phyloP scores from a whole-genome alignment of 2,888 invertebrate species.

The Sphaeridia pumilis region DNA sequence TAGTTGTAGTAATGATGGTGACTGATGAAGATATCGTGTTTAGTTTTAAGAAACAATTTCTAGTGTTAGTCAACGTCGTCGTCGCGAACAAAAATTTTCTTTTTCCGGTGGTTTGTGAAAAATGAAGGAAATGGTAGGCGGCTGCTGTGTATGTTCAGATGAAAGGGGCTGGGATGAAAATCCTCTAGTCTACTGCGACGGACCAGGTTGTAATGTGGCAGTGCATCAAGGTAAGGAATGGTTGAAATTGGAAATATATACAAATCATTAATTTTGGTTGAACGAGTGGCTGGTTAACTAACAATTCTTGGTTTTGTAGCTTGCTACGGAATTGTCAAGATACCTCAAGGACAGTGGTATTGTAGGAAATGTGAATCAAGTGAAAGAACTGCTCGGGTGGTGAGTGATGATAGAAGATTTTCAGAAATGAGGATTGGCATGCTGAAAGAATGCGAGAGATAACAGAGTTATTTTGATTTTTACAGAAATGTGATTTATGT shows the following conservation, averaged over 20 bases:
- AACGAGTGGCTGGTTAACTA: too few relatives aligned
- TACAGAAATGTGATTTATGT: slow-evolving; percentile 82
- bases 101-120: slow-evolving; percentile 2
- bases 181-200: slow-evolving; percentile 98
- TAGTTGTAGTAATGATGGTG: too few relatives aligned
- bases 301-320: slow-evolving; percentile 50
- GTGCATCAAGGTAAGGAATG: slow-evolving; percentile 18
- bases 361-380: slow-evolving; percentile 96
- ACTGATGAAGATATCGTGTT: too few relatives aligned
- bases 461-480: too few relatives aligned
- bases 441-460: too few relatives aligned
- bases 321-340: slow-evolving; percentile 95
- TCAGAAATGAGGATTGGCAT: too few relatives aligned
- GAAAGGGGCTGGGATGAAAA: slow-evolving; percentile 95
- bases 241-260: background rate
- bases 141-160: slow-evolving; percentile 36
- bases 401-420: too few relatives aligned
- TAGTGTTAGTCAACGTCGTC: too few relatives aligned
- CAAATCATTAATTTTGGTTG: too few relatives aligned
- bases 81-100: background rate
- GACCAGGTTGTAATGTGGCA: slow-evolving; percentile 52
- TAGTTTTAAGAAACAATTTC: too few relatives aligned
- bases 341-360: slow-evolving; percentile 96
- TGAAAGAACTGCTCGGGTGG: slow-evolving; percentile 79
- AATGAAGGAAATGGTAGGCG: slow-evolving; percentile 19